Evolutionary conservation across 2,888 invertebrate species (phyloP).

Genomic region (Platypus cylindrus): DNA sequence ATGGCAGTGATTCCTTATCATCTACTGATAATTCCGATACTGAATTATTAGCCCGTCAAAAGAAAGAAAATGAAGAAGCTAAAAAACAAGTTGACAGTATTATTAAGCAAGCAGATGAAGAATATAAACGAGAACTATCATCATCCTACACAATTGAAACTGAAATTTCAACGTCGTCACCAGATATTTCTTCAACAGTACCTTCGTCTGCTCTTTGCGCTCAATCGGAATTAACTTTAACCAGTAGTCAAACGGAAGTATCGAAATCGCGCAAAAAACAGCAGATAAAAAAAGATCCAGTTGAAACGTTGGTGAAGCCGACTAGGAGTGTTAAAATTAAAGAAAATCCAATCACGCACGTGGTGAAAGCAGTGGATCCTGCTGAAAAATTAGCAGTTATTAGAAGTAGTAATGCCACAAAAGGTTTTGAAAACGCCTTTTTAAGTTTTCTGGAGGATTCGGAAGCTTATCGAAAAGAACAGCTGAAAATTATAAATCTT

Average conservation of each 20-base stretch:
- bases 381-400: constrained; percentile 2
- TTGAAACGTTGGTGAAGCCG: neutral
- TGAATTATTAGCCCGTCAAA: constrained; percentile 1
- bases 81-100: constrained; percentile 29
- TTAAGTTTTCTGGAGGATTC: constrained; percentile 7
- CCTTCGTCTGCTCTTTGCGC: neutral
- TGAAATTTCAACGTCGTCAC: neutral
- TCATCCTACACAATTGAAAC: too few relatives aligned
- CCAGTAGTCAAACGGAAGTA: constrained; percentile 3
- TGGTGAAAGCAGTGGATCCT: too few relatives aligned
- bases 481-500: too few relatives aligned
- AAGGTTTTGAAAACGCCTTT: constrained; percentile 10
- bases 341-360: constrained; percentile 3
- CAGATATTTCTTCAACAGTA: neutral
- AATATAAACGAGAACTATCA: constrained; percentile 24
- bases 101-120: constrained; percentile 30
- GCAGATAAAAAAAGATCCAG: constrained; percentile 1
- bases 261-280: constrained; percentile 4
- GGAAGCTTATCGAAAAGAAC: too few relatives aligned
- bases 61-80: constrained; percentile 15
- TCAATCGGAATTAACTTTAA: neutral
- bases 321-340: constrained; percentile 4
- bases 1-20: constrained; percentile 6
- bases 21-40: constrained; percentile 3
- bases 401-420: constrained; percentile 2